Evolutionary conservation across 2,888 invertebrate species (phyloP).

Genomic region (Trissolcus brochymenae): DNA sequence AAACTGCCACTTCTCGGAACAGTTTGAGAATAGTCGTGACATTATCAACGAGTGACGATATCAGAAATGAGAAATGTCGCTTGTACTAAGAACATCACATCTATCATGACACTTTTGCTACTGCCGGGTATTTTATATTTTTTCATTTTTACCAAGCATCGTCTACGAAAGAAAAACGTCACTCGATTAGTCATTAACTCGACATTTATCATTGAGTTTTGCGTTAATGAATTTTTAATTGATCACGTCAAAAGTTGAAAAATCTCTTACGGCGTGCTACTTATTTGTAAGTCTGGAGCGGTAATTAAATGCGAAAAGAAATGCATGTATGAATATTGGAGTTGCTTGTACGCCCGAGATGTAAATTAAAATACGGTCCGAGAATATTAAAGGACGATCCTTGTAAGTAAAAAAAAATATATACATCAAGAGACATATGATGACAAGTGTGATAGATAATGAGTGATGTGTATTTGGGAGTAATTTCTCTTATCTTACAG

Average conservation of each 20-base stretch:
- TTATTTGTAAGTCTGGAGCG: background rate
- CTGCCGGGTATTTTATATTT: slow-evolving; percentile 24
- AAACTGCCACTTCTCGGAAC: slow-evolving; percentile 26
- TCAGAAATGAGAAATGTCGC: slow-evolving; percentile 45
- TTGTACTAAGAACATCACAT: slow-evolving; percentile 31
- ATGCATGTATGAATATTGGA: background rate
- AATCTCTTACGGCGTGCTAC: slow-evolving; percentile 3
- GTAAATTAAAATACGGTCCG: too few species aligned
- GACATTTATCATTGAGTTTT: slow-evolving; percentile 27
- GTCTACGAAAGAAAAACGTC: slow-evolving; percentile 16
- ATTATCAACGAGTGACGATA: slow-evolving; percentile 29
- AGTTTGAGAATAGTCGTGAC: slow-evolving; percentile 19
- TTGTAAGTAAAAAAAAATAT: slow-evolving; percentile 16
- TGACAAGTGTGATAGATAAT: slow-evolving; percentile 56
- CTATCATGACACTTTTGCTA: slow-evolving; percentile 42
- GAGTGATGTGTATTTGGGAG: slow-evolving; percentile 65
- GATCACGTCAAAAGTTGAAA: slow-evolving; percentile 11
- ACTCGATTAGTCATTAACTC: slow-evolving; percentile 16
- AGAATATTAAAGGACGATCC: too few species aligned
- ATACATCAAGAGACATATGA: slow-evolving; percentile 28
- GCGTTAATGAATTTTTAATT: slow-evolving; percentile 23
- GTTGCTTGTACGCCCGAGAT: too few species aligned
- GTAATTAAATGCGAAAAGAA: slow-evolving; percentile 10
- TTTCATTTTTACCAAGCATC: slow-evolving; percentile 9
- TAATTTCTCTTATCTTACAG: slow-evolving; percentile 71